phyloP scores from a whole-genome alignment of 2,113 vertebrate genomes.

The Merops nubicus region DNA sequence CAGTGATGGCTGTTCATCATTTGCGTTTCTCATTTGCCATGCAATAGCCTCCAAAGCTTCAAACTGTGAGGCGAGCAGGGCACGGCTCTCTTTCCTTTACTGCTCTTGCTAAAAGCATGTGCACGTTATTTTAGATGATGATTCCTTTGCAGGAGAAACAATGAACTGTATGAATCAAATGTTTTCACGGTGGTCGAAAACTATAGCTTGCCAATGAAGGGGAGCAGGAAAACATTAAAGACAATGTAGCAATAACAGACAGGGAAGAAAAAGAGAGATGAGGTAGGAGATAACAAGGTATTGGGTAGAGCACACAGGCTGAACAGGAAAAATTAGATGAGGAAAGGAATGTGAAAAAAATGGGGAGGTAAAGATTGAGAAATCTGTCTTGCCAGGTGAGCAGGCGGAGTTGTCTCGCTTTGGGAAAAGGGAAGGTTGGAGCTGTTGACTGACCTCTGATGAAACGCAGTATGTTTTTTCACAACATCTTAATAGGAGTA shows the following conservation, averaged over 20 bases:
- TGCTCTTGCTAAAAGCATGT: neutral
- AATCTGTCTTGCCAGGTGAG: neutral
- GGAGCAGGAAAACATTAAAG: constrained; percentile 3
- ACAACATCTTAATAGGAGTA: neutral
- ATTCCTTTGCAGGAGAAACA: constrained; percentile 11
- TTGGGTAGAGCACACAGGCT: neutral
- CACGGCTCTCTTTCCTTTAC: neutral
- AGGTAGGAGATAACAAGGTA: constrained; percentile 3
- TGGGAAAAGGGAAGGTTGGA: neutral
- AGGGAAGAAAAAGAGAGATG: constrained; percentile 26
- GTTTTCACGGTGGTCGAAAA: neutral
- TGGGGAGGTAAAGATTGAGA: constrained; percentile 3
- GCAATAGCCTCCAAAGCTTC: neutral
- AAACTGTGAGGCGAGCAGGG: neutral
- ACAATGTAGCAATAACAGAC: neutral
- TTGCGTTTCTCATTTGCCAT: neutral
- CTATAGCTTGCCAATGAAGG: neutral
- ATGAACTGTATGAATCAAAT: neutral
- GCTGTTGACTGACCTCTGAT: constrained; percentile 19
- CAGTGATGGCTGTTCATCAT: neutral
- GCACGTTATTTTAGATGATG: neutral
- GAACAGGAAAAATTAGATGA: constrained; percentile 17
- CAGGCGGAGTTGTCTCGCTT: neutral
- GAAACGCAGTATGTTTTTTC: neutral
- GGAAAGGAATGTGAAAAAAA: constrained; percentile 47